Evolutionary conservation across 2,113 vertebrate species (phyloP), one percentile per base, ranked within the genome.

Genomic region (Melospiza melodia): DNA sequence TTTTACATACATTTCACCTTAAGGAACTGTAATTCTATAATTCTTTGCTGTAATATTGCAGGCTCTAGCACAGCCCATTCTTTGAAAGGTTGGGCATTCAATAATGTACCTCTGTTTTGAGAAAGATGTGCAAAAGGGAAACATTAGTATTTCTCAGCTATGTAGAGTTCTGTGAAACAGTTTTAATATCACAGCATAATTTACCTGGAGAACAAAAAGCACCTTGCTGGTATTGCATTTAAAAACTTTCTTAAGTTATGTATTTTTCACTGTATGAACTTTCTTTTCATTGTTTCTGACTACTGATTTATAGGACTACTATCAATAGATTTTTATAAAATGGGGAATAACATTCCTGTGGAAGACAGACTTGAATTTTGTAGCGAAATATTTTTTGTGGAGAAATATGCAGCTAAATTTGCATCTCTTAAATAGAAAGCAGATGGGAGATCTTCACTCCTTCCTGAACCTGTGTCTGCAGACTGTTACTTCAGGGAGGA

Each of bases 41-140:
- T 41, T 41, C 90, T 93, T 98, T 28, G 97, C 57, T 1, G 97
- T 98, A 33, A 87, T 10, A 21, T 98, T 98, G 91, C 98, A 99
- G 78, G 95, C 93, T 9, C 88, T 94, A 15, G 95, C 76, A 91
- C 98, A 99, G 59, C 98, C 97, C 0, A 21, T 93, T 30, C 46
- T 75, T 10, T 93, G 66, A 67, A 97, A 41, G 9, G 6, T 73
- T 35, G 95, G 3, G 4, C 17, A 44, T 37, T 43, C 75, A 83
- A 95, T 98, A 57, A 97, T 2, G 37, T 98, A 99, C 22, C 91
- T 98, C 21, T 28, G 78, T 22, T 49, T 93, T 78, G 93, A 96
- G 39, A 89, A 67, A 33, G 76, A 72, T 41, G 62, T 30, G 72
- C 12, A 81, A 55, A 89, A 72, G 11, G 28, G 35, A 74, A 89